These are phyloP conservation scores for Gonatopus flavifemur DNA, from an alignment of 1,140 invertebrate genomes.

Conservation along the genomic window DNA sequence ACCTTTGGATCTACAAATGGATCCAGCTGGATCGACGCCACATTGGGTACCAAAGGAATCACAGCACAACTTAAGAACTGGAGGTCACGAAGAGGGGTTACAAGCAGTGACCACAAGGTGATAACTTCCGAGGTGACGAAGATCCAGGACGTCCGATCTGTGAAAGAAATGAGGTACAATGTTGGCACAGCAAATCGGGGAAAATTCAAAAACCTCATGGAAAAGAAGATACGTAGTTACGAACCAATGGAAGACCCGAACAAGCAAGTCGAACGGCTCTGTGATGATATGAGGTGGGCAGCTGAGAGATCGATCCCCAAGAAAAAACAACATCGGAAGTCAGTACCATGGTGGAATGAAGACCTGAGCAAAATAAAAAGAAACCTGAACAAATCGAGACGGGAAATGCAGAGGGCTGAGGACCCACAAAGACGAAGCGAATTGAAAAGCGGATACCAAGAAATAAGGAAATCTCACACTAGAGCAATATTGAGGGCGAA, in stretches of 20 bases:
- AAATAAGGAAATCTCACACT: not conserved
- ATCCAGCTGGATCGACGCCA: conserved; percentile 13
- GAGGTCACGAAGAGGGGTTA: not conserved
- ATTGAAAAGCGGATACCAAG: not conserved
- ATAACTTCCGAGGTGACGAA: not conserved
- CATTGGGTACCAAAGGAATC: not conserved
- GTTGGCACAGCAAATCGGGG: conserved; percentile 19
- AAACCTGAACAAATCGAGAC: conserved; percentile 1
- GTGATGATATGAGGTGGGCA: not conserved
- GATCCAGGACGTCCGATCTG: rapidly evolving
- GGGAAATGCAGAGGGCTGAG: not conserved
- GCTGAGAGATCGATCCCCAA: not conserved
- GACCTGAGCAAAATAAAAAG: conserved; percentile 8
- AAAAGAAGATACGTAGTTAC: not conserved
- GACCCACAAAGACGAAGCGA: not conserved
- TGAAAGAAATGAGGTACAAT: not conserved
- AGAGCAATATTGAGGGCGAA: not conserved
- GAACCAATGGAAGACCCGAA: not conserved
- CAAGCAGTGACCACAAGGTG: conserved; percentile 20
- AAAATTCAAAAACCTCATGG: not conserved
- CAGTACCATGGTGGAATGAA: conserved; percentile 20
- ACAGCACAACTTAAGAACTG: not conserved
- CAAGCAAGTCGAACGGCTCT: not conserved
- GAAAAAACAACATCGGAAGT: not conserved
- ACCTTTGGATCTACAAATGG: conserved; percentile 3